phyloP scores from a whole-genome alignment of 2,113 vertebrate genomes.

The Copsychus sechellarum region DNA sequence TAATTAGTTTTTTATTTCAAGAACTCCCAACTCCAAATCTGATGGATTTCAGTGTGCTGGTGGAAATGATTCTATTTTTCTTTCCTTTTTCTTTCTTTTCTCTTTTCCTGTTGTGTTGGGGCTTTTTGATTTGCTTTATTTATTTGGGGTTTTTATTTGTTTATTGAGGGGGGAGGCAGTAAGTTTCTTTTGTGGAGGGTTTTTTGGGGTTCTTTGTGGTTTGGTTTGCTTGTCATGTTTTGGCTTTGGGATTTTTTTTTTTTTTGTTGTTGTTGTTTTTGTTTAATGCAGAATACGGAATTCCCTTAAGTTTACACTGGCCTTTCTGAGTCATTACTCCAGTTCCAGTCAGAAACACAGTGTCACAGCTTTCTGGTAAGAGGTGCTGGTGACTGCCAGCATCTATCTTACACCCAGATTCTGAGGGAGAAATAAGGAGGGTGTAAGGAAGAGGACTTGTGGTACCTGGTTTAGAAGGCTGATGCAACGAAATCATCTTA shows the following conservation, averaged over 20 bases:
- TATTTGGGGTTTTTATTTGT: neutral
- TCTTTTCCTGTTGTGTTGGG: neutral
- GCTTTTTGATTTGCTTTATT: neutral
- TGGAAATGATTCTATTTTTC: neutral
- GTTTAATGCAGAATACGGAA: neutral
- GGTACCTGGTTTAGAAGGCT: conserved; percentile 47
- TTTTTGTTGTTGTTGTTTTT: neutral
- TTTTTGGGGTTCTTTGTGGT: neutral
- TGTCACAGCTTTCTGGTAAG: neutral
- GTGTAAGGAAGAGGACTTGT: neutral
- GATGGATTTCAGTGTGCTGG: neutral
- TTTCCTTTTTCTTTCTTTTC: neutral
- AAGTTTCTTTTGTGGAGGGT: neutral
- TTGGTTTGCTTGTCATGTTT: neutral
- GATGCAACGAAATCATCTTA: conserved; percentile 12
- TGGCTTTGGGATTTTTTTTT: neutral
- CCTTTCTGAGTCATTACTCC: neutral
- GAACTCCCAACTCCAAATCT: neutral
- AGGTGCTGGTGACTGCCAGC: neutral
- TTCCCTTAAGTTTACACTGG: neutral
- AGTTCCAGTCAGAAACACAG: neutral
- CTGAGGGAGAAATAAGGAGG: neutral
- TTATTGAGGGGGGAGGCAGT: neutral
- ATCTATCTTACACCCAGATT: neutral
- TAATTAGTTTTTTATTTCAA: neutral